Evolutionary conservation across 2,888 invertebrate species (phyloP).

Genomic region (Podabrus alpinus): DNA sequence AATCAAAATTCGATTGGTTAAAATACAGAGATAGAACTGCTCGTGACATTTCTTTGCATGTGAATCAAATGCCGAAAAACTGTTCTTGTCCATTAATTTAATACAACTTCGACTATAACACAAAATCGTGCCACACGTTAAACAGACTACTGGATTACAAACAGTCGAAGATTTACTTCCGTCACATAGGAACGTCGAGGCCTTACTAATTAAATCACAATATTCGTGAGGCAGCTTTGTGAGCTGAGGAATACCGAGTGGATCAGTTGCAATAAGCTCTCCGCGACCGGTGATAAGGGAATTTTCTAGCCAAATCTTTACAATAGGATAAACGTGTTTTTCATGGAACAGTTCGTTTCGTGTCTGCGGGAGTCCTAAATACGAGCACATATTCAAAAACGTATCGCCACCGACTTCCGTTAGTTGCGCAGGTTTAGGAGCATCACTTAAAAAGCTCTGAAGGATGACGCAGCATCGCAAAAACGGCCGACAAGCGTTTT

Average conservation of each 20-base stretch:
- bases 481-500: constrained; percentile 72
- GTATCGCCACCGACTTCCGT: too few relatives aligned
- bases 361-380: constrained; percentile 74
- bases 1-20: constrained; percentile 94
- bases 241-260: constrained; percentile 68
- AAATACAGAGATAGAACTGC: constrained; percentile 90
- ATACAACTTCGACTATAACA: constrained; percentile 99
- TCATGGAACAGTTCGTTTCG: constrained; percentile 67
- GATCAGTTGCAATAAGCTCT: constrained; percentile 55
- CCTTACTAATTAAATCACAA: constrained; percentile 94
- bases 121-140: constrained; percentile 91
- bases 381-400: constrained; percentile 84
- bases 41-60: constrained; percentile 90
- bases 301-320: constrained; percentile 63
- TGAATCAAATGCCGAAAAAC: constrained; percentile 93
- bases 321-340: constrained; percentile 57
- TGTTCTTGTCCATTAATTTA: constrained; percentile 72
- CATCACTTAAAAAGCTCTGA: constrained; percentile 89
- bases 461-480: constrained; percentile 88
- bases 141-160: constrained; percentile 95
- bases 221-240: constrained; percentile 83
- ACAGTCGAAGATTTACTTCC: constrained; percentile 89
- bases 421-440: constrained; percentile 79
- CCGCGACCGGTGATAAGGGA: constrained; percentile 44
- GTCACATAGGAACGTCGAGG: constrained; percentile 91